Conservation (phyloP, 2,888 invertebrate species). For the Drepanosiphum platanoidis region DNA sequence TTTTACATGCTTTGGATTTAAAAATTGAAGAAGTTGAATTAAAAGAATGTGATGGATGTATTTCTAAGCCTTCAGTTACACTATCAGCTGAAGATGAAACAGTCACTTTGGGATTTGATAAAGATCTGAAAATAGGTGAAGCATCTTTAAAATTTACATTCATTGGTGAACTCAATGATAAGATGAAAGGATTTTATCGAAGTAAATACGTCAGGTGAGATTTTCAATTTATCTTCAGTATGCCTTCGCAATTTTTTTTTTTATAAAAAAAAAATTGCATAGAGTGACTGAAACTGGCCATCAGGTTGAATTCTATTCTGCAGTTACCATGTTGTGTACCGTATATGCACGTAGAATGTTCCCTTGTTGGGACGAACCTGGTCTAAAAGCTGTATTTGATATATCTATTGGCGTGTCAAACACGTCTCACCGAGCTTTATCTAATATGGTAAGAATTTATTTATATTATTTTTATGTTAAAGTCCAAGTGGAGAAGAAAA, state of each 20-base stretch:
- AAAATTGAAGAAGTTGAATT: slow-evolving; percentile 71
- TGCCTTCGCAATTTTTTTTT: slow-evolving; percentile 46
- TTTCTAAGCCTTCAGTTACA: slow-evolving; percentile 67
- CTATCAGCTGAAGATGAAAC: slow-evolving; percentile 75
- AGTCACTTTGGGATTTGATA: slow-evolving; percentile 74
- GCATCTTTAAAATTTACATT: slow-evolving; percentile 76
- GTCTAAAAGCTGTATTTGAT: slow-evolving; percentile 94
- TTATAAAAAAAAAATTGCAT: slow-evolving; percentile 35
- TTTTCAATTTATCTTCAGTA: background rate
- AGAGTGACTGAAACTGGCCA: slow-evolving; percentile 59
- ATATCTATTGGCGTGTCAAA: slow-evolving; percentile 74
- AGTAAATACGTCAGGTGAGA: slow-evolving; percentile 78
- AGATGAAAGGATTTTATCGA: slow-evolving; percentile 94
- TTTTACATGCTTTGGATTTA: slow-evolving; percentile 82
- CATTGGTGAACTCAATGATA: slow-evolving; percentile 88
- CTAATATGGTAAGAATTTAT: slow-evolving; percentile 47
- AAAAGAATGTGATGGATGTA: slow-evolving; percentile 63
- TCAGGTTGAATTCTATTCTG: slow-evolving; percentile 79
- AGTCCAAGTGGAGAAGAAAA: slow-evolving; percentile 76
- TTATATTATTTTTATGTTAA: slow-evolving; percentile 46
- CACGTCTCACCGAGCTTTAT: slow-evolving; percentile 66
- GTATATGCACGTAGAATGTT: slow-evolving; percentile 92
- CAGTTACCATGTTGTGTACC: slow-evolving; percentile 91
- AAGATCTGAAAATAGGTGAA: slow-evolving; percentile 72
- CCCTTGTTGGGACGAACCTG: slow-evolving; percentile 98